These are phyloP conservation scores for Cryptoprocta ferox DNA, from an alignment of 2,797 vertebrate species.

Conservation along the genomic window DNA sequence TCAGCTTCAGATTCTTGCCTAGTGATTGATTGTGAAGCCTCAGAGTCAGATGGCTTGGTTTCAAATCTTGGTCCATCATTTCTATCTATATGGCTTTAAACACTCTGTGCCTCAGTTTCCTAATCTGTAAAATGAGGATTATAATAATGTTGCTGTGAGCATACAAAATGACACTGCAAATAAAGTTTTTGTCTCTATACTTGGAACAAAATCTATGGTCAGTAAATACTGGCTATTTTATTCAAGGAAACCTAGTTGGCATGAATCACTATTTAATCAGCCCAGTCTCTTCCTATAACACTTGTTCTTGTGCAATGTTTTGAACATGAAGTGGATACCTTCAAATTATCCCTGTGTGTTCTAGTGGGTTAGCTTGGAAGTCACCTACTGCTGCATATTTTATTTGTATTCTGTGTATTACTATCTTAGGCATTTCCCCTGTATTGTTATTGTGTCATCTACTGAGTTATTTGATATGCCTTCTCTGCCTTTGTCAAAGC, in stretches of 20 bases:
- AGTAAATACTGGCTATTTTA: not conserved
- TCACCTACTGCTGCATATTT: not conserved
- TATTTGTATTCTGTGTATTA: not conserved
- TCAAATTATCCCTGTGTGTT: not conserved
- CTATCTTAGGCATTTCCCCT: not conserved
- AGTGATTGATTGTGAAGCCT: not conserved
- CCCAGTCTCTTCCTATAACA: not conserved
- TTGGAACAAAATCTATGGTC: not conserved
- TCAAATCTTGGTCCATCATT: not conserved
- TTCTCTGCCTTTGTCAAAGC: slow-evolving; percentile 10
- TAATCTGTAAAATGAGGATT: not conserved
- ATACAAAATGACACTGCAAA: not conserved
- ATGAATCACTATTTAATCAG: not conserved
- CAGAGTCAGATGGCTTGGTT: not conserved
- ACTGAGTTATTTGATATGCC: not conserved
- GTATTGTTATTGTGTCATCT: not conserved
- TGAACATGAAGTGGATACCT: not conserved
- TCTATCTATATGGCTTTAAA: not conserved
- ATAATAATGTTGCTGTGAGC: not conserved
- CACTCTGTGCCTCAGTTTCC: not conserved
- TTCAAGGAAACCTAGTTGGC: not conserved
- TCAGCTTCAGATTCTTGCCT: not conserved
- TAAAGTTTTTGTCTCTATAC: not conserved
- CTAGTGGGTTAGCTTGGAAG: not conserved
- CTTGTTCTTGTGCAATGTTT: not conserved